phyloP scores from a whole-genome alignment of 2,888 invertebrate species.

The Drosophila imparisetae region DNA sequence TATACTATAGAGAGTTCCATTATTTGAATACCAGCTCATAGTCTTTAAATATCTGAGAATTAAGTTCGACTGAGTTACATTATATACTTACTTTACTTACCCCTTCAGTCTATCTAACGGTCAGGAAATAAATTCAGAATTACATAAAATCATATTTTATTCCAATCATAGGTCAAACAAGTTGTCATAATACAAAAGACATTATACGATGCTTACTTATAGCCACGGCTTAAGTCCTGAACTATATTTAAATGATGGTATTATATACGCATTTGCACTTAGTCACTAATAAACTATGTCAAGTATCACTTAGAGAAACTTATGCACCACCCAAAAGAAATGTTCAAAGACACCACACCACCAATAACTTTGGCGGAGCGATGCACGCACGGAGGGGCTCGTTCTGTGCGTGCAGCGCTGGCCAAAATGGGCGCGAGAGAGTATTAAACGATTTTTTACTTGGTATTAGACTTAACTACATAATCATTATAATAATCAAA shows the following conservation, averaged over 20 bases:
- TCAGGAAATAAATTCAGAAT: not conserved
- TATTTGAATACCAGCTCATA: not conserved
- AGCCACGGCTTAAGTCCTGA: slow-evolving; percentile 20
- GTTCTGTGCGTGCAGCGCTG: slow-evolving; percentile 44
- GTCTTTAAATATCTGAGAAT: not conserved
- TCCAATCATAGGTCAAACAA: slow-evolving; percentile 28
- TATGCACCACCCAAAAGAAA: slow-evolving; percentile 32
- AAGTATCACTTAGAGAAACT: slow-evolving; percentile 71
- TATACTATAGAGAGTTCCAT: not conserved
- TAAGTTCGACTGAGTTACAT: not conserved
- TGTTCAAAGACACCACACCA: slow-evolving; percentile 7
- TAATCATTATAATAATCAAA: slow-evolving; percentile 7
- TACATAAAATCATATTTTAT: slow-evolving; percentile 51
- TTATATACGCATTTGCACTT: slow-evolving; percentile 63
- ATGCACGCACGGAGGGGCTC: slow-evolving; percentile 59
- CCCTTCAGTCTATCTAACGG: not conserved
- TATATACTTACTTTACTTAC: not conserved
- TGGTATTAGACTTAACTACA: slow-evolving; percentile 33
- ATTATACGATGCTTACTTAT: slow-evolving; percentile 18
- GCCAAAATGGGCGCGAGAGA: slow-evolving; percentile 46
- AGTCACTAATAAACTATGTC: slow-evolving; percentile 64
- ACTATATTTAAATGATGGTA: slow-evolving; percentile 35
- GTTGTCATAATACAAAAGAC: slow-evolving; percentile 36
- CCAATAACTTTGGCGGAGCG: slow-evolving; percentile 35
- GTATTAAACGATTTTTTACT: slow-evolving; percentile 34